Conservation (phyloP, 2,113 vertebrate species). For the Gnathonemus echidnorhynchus region DNA sequence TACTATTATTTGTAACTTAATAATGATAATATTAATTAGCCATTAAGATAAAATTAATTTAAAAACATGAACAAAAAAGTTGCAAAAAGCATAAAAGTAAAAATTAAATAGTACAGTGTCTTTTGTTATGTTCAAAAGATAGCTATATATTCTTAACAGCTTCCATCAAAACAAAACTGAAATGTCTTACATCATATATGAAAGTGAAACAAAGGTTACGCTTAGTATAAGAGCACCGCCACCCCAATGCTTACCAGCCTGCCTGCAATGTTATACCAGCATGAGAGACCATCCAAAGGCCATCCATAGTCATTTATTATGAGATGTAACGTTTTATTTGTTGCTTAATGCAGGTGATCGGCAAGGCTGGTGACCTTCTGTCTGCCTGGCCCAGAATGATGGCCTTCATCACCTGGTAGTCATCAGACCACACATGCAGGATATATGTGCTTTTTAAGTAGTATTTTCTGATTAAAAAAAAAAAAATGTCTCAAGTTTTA, state of each 20-base stretch:
- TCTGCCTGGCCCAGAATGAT: conserved; percentile 21
- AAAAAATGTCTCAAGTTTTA: not conserved
- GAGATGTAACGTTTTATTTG: not conserved
- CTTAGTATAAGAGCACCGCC: not conserved
- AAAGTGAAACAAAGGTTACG: not conserved
- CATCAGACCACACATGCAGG: not conserved
- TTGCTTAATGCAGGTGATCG: not conserved
- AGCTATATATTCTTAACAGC: not conserved
- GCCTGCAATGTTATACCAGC: not conserved
- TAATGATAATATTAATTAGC: not conserved
- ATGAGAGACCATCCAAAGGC: not conserved
- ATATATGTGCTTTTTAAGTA: not conserved
- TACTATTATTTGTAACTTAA: not conserved
- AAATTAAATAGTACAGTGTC: not conserved
- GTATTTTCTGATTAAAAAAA: not conserved
- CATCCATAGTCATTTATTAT: not conserved
- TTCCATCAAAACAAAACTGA: not conserved
- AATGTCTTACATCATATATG: not conserved
- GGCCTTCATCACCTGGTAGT: conserved; percentile 49
- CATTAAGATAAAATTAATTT: not conserved
- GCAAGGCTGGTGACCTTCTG: not conserved
- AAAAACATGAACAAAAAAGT: not conserved
- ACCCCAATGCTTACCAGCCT: not conserved
- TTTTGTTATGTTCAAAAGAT: not conserved
- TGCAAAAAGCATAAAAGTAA: not conserved